Base-by-base conservation (phyloP, 2,113 vertebrate genomes). In the Tragulus kanchil region DNA sequence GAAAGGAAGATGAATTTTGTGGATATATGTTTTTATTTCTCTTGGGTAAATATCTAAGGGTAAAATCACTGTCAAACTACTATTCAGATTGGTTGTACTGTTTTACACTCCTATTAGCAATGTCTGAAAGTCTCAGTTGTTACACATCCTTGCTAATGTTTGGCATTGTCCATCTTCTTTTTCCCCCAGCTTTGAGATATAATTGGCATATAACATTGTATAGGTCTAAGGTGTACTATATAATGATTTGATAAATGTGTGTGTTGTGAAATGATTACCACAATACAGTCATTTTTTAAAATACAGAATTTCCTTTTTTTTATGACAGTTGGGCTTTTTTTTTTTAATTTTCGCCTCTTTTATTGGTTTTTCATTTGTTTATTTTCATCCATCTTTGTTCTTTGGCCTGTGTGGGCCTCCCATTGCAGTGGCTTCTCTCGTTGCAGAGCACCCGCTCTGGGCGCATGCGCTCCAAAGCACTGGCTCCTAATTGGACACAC, bases 41-140 rank as follows among this genome's bases (percentile, higher is more conserved):
- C 78, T 93, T 78, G 52, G 17, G 7, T 93, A 67, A 83, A 84
- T 93, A 78, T 64, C 67, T 77, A 93, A 65, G 42, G 59, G 52
- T 83, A 9, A 45, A 84, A 77, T 83, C 65, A 42, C 36, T 92
- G 16, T 23, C 48, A 59, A 16, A 64, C 73, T 64, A 4, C 69
- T 91, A 85, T 69, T 54, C 73, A 54, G 69, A 82, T 58, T 19
- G n/a, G 16, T 71, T 85, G 82, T 81, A 81, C 64, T n/a, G 15
- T 77, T 84, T 78, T 54, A 59, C 45, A 52, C 52, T 54, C 11
- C 64, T 28, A 11, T 36, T n/a, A 62, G 64, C 56, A 71, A 31
- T 71, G 31, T 62, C 23, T 54, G 83, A 81, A 85, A 91, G 71
- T 87, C 58, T 42, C 59, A 67, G 42, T 78, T 94, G 36, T 90